Conservation (phyloP, 2,888 invertebrate species). For the Epicampocera succincta region DNA sequence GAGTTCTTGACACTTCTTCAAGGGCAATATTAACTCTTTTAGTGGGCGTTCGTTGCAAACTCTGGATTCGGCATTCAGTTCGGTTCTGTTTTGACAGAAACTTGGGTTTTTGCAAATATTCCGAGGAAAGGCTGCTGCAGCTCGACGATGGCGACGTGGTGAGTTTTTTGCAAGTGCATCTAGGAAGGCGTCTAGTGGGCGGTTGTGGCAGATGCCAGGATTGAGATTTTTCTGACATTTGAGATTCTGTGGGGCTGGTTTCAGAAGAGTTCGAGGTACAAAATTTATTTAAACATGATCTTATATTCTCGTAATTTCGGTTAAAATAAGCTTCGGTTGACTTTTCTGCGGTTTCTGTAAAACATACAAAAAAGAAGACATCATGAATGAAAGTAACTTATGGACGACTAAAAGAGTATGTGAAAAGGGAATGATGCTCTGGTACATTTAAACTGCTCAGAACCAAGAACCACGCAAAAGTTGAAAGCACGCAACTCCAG, state of each 20-base stretch:
- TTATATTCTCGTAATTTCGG: constrained; percentile 75
- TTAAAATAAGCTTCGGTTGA: constrained; percentile 73
- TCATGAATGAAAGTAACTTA: not conserved
- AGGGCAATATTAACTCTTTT: not conserved
- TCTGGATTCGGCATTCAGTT: not conserved
- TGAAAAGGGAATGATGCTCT: too few species aligned
- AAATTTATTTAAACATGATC: constrained; percentile 26
- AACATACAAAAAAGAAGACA: constrained; percentile 60
- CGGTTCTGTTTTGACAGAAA: not conserved
- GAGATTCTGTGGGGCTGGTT: constrained; percentile 24
- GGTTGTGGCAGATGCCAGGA: constrained; percentile 39
- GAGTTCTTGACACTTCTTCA: constrained; percentile 18
- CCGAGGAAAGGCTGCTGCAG: constrained; percentile 13
- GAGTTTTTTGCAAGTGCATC: constrained; percentile 27
- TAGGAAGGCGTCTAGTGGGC: not conserved
- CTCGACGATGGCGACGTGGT: constrained; percentile 15
- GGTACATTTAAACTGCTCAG: too few species aligned
- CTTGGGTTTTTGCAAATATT: constrained; percentile 22
- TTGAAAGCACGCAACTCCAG: too few species aligned
- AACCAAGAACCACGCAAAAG: too few species aligned
- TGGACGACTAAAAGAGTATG: too few species aligned
- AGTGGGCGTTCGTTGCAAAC: not conserved
- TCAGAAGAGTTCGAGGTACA: constrained; percentile 42
- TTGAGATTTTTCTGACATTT: constrained; percentile 30
- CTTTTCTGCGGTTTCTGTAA: constrained; percentile 66